Evolutionary conservation across 1,140 invertebrate species (phyloP), one percentile per base, ranked within the genome.

Genomic region (Stegodyphus mimosarum): DNA sequence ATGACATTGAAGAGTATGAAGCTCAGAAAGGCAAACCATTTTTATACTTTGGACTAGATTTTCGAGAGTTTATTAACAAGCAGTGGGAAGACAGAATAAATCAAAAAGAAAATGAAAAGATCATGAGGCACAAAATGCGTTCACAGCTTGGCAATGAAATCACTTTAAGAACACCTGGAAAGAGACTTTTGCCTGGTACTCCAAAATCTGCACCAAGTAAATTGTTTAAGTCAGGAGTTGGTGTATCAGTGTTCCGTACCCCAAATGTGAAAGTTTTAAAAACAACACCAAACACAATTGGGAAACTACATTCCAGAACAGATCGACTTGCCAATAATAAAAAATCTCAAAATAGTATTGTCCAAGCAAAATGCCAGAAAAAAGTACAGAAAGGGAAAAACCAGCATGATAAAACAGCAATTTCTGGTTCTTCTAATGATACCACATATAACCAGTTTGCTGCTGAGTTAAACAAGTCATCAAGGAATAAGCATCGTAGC

Each of bases 41-140:
- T 86, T 80, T 90, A 4, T 89, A 91, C 10, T 87, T 89, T 79
- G 91, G 90, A 5, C 70, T 88, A 55, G 87, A 87, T 18, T 91
- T 90, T 76, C 83, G 87, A 7, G 86, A 89, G 1, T 91, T 89
- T 83, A 89, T 91, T 13, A 87, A 89, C n/a, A 83, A 88, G 17
- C 90, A 91, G 74, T 91, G 91, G 91, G 80, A 87, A 5, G 84
- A 88, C 17, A 90, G 90, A 73, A 87, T 90, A 70, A 87, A 88
- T 6, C 86, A 90, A 53, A 91, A 91, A 87, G 89, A 90, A 60
- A 89, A 89, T 53, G 90, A 91, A 87, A 91, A 91, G 74, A 88
- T 89, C 49, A 73, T 87, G 50, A 60, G 86, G 18, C 75, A 86
- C 3, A 63, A 71, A 50, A 33, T 33, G 33, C 66, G 51, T 4